These are phyloP conservation scores for Acropternis orthonyx DNA, from an alignment of 2,797 vertebrate genomes.

Conservation along the genomic window DNA sequence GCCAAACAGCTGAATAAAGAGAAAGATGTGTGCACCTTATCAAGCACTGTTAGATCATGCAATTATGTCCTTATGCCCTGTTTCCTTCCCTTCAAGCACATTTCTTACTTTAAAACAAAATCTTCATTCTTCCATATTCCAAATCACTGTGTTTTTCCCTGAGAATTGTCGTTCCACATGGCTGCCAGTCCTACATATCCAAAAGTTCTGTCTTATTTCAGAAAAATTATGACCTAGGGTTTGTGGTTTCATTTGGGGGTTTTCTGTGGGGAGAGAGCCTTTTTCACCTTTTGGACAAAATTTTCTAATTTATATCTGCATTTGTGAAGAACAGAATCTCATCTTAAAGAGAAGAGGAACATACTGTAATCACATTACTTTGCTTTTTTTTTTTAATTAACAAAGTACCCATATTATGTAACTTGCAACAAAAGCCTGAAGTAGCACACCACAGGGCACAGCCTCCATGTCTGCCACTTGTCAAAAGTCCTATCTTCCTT, in stretches of 20 bases:
- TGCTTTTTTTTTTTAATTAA: not conserved
- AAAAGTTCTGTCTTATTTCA: not conserved
- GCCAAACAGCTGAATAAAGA: not conserved
- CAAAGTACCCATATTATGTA: not conserved
- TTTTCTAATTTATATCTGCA: not conserved
- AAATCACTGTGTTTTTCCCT: not conserved
- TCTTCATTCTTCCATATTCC: not conserved
- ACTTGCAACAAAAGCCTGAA: not conserved
- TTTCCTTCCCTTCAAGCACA: not conserved
- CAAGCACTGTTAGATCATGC: not conserved
- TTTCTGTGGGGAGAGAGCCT: not conserved
- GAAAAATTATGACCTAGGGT: not conserved
- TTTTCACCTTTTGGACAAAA: not conserved
- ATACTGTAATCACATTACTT: not conserved
- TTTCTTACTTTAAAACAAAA: not conserved
- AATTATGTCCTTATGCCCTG: not conserved
- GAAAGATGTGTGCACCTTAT: not conserved
- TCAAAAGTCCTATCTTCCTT: not conserved
- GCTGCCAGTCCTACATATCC: not conserved
- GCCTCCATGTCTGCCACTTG: not conserved
- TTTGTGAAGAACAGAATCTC: not conserved
- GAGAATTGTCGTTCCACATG: not conserved
- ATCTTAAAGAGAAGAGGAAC: not conserved
- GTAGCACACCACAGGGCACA: not conserved
- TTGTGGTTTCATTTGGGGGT: not conserved